These are phyloP conservation scores for Chrysopilus asiliformis DNA, from an alignment of 2,888 invertebrate genomes.

Conservation along the genomic window DNA sequence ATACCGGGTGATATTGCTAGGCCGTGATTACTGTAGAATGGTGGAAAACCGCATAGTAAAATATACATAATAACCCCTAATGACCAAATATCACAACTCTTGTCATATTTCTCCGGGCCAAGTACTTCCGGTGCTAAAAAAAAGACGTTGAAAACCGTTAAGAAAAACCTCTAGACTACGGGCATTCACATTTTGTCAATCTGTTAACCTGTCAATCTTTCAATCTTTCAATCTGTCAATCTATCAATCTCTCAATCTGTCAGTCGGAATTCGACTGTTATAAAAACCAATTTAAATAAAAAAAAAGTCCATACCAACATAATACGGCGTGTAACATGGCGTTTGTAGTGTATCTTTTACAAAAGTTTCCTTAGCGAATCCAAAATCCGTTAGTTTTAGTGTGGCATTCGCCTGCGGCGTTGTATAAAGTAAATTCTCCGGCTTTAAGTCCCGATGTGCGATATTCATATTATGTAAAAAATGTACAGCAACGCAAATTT, in stretches of 20 bases:
- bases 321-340: slow-evolving; percentile 98
- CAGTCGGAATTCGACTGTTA: too few species aligned
- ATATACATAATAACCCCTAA: slow-evolving; percentile 99
- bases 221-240: too few species aligned
- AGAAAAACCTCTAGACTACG: not conserved
- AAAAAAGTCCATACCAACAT: slow-evolving; percentile 54
- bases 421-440: slow-evolving; percentile 90
- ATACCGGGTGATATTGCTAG: slow-evolving; percentile 97
- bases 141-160: not conserved
- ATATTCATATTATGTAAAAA: slow-evolving; percentile 89
- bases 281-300: not conserved
- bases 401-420: slow-evolving; percentile 59
- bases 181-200: not conserved
- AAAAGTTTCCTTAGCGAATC: slow-evolving; percentile 91
- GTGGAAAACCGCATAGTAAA: slow-evolving; percentile 94
- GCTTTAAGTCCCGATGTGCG: slow-evolving; percentile 95
- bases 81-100: slow-evolving; percentile 99
- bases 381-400: slow-evolving; percentile 96
- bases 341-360: slow-evolving; percentile 84
- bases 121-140: slow-evolving; percentile 54
- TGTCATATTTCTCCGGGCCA: slow-evolving; percentile 95
- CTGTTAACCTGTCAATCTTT: too few species aligned
- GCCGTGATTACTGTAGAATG: slow-evolving; percentile 97
- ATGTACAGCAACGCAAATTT: slow-evolving; percentile 89
- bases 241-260: too few species aligned